phyloP scores from a whole-genome alignment of 2,888 invertebrate species.

The Epinotia demarniana region DNA sequence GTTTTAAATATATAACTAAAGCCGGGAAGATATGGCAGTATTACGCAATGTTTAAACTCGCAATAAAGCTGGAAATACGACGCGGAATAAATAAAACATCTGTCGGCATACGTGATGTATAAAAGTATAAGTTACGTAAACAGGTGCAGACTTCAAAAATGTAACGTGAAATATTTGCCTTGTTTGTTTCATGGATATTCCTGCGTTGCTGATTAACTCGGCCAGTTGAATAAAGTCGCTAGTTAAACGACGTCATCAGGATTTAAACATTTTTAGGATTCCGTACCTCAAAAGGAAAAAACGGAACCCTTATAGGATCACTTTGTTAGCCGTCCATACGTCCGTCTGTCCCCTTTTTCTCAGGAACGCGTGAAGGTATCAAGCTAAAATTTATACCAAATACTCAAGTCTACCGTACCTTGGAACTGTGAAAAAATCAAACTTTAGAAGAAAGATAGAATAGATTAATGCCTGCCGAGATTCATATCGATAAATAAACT shows the following conservation, averaged over 20 bases:
- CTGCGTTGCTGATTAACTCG: constrained; percentile 1
- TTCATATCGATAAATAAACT: neutral
- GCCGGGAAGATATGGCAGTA: constrained; percentile 62
- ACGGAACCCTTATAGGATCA: no score
- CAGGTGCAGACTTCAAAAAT: constrained; percentile 64
- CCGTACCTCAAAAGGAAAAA: no score
- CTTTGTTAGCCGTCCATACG: no score
- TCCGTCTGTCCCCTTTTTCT: no score
- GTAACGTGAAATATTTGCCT: constrained; percentile 49
- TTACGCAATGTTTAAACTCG: constrained; percentile 72
- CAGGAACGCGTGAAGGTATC: no score
- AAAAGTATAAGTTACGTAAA: constrained; percentile 71
- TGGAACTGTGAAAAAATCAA: no score
- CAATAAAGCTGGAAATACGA: constrained; percentile 73
- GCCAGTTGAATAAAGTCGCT: neutral
- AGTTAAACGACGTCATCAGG: neutral
- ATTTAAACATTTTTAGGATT: no score
- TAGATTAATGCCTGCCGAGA: neutral
- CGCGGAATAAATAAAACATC: constrained; percentile 74
- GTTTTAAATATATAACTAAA: constrained; percentile 58
- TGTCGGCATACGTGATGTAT: constrained; percentile 66
- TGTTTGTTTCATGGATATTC: constrained; percentile 21
- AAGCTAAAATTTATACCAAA: no score
- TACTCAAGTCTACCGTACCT: no score
- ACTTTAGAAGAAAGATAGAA: no score